phyloP scores from a whole-genome alignment of 2,888 invertebrate species.

The Campaea margaritaria region DNA sequence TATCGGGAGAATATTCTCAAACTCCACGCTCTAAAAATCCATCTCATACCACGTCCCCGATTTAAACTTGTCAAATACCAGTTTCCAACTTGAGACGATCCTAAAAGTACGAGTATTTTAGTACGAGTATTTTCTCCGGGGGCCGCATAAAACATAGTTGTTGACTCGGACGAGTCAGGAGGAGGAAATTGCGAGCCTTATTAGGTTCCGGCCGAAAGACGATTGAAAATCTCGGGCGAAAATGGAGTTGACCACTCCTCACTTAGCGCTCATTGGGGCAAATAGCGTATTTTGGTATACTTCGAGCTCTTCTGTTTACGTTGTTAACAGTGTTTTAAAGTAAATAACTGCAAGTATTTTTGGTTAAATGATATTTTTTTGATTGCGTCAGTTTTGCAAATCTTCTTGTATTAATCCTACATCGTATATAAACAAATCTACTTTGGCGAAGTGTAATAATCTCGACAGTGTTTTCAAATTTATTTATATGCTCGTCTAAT shows the following conservation, averaged over 20 bases:
- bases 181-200: constrained; percentile 81
- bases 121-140: constrained; percentile 57
- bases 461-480: too few relatives aligned
- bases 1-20: too few relatives aligned
- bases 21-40: constrained; percentile 13
- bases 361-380: too few relatives aligned
- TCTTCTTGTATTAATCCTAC: too few relatives aligned
- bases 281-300: constrained; percentile 14
- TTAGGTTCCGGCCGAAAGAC: constrained; percentile 71
- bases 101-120: constrained; percentile 58
- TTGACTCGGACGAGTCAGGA: constrained; percentile 59
- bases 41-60: constrained; percentile 11
- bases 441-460: too few relatives aligned
- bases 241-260: constrained; percentile 58
- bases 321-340: too few relatives aligned
- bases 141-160: constrained; percentile 65
- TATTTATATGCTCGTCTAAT: too few relatives aligned
- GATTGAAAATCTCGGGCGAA: constrained; percentile 68
- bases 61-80: constrained; percentile 21
- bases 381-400: too few relatives aligned
- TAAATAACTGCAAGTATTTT: too few relatives aligned
- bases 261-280: constrained; percentile 41
- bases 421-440: too few relatives aligned
- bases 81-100: constrained; percentile 38
- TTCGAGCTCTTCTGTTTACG: constrained; percentile 1